These are phyloP conservation scores for Dynastes hyllus DNA, from an alignment of 2,888 invertebrate species.

Conservation along the genomic window DNA sequence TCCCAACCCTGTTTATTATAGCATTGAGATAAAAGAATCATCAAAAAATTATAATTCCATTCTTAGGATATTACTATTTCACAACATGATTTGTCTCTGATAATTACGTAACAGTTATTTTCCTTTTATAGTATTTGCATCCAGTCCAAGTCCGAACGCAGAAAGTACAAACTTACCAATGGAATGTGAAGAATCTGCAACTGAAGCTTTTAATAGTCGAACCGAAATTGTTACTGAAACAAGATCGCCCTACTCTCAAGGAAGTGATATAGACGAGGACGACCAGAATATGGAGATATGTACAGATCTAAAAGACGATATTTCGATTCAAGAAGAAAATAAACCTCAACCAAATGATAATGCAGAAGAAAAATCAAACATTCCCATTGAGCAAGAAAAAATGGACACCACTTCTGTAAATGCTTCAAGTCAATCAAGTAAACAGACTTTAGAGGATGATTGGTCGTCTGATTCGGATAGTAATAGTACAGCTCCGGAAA, in stretches of 20 bases:
- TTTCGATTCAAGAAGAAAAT: slow-evolving; percentile 1
- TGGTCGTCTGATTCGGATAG: slow-evolving; percentile 51
- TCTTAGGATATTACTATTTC: no score
- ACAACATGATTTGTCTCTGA: no score
- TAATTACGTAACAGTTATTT: background rate
- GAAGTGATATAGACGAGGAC: slow-evolving; percentile 8
- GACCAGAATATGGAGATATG: slow-evolving; percentile 11
- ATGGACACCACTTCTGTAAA: background rate
- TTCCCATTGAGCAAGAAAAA: slow-evolving; percentile 16
- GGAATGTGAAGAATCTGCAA: slow-evolving; percentile 17
- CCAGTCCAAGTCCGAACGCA: background rate
- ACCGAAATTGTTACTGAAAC: background rate
- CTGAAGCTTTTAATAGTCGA: background rate
- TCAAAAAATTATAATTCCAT: no score
- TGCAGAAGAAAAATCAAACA: slow-evolving; percentile 18
- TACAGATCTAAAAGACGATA: slow-evolving; percentile 6
- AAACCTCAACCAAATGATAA: slow-evolving; percentile 1
- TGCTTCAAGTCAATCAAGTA: slow-evolving; percentile 33
- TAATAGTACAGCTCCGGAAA: slow-evolving; percentile 59
- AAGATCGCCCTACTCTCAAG: background rate
- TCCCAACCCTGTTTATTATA: no score
- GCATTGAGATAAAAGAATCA: no score
- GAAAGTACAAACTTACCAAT: slow-evolving; percentile 32
- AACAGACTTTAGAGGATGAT: slow-evolving; percentile 52
- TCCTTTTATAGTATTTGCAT: slow-evolving; percentile 33